Base-by-base conservation (phyloP, 2,797 vertebrate species). In the Pteropus rufus region DNA sequence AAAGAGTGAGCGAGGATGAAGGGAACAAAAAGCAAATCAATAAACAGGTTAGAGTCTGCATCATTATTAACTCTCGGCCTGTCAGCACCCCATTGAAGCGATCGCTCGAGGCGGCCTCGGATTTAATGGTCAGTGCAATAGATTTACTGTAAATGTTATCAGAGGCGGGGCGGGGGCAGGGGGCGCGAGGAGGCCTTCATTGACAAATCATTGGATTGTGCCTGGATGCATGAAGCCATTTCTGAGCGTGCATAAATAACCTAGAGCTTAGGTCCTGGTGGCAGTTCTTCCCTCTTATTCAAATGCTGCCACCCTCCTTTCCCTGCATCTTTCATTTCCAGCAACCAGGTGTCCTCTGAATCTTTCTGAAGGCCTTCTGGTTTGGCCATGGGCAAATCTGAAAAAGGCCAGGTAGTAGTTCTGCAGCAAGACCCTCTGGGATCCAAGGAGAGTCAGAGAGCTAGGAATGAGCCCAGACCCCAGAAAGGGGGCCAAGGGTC, bases 1-100 rank as follows among this genome's bases (percentile, higher is more conserved):
- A 98, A 98, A 98, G 97, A 98, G 98, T 97, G 98, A 98, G 98
- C 95, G 88, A 60, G 98, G 97, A 98, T 98, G 98, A 98, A 99
- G 98, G 98, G 98, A 98, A 98, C 98, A 98, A 98, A 98, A 98
- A 98, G 98, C 98, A 98, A 98, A 99, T 99, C 98, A 98, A 99
- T 98, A 98, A 98, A 98, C 98, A 99, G 98, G 98, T 99, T 99
- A 99, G 98, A 98, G 96, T 99, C 98, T 95, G 98, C 98, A 97
- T 98, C 98, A 98, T 98, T 98, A 98, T 98, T 99, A 99, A 99
- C 98, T 98, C 98, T 92, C 58, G 0, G 96, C 97, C 98, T 98
- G 98, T 99, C 98, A 98, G 98, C 98, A 94, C 97, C 98, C 98
- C 98, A 98, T 97, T 98, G 98, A 98, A 98, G 98, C 97, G 81